Evolutionary conservation across 2,113 vertebrate species (phyloP), one percentile per base, ranked within the genome.

Genomic region (Pimephales promelas): DNA sequence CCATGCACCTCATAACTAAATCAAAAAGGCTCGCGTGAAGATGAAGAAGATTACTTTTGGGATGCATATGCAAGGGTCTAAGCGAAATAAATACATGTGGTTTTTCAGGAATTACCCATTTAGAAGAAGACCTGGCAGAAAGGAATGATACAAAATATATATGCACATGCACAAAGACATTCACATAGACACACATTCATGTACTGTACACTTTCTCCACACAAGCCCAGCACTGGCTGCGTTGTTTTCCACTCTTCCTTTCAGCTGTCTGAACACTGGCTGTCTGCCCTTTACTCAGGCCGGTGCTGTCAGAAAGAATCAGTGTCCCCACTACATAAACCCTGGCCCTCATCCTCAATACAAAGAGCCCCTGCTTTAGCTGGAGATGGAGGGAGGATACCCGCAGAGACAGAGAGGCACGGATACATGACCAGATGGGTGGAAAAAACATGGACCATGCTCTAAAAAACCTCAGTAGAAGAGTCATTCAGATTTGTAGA

Each of bases 251-350:
- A 34, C 57, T 82, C 75, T 85, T 87, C 78, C 75, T 24, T 84
- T 86, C 85, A 89, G 88, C 89, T 88, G 83, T 77, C 54, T 77
- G 56, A 81, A 54, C 71, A 40, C 82, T 89, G 88, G 86, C 86
- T 66, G 64, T 54, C 62, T 86, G 85, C 87, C 85, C 86, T 87
- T 85, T 88, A 72, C 54, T 84, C 52, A 74, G 81, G 85, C 70
- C 80, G 68, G 59, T 43, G 52, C 89, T 89, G 88, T 90, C 88
- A 89, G 79, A 87, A 81, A 83, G 86, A 82, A 89, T 87, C 87
- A 90, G 82, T 81, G 84, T 88, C 82, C 76, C 40, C 26, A 64
- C 59, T 36, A 73, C 62, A 57, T 22, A 76, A 43, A 77, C 75
- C 76, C 79, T 76, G 10, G 66, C 78, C 77, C 64, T 59, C 36